phyloP scores from a whole-genome alignment of 2,113 vertebrate genomes.

The Podocnemis expansa region DNA sequence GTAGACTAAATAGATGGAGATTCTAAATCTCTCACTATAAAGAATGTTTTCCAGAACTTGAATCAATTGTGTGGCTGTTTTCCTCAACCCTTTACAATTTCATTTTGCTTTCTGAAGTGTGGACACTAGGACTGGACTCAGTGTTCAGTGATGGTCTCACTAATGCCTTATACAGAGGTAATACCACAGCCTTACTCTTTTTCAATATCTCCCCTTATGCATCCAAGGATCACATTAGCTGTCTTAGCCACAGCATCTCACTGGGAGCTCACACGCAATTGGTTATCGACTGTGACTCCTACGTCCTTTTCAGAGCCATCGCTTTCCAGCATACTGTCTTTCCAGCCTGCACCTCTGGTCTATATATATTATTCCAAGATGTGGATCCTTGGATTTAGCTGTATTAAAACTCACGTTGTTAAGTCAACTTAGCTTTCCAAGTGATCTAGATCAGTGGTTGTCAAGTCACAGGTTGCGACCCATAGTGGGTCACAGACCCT shows the following conservation, averaged over 20 bases:
- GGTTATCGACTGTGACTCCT: not conserved
- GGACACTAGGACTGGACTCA: not conserved
- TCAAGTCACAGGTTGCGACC: no score
- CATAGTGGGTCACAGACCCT: no score
- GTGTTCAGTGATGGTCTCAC: not conserved
- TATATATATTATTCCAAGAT: not conserved
- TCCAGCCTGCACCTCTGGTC: not conserved
- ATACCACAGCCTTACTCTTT: not conserved
- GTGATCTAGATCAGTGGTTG: not conserved
- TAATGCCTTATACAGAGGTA: not conserved
- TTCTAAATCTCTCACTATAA: not conserved
- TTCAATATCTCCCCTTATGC: not conserved
- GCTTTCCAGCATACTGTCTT: not conserved
- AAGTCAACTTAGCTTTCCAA: not conserved
- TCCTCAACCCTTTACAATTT: not conserved
- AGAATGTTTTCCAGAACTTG: no score
- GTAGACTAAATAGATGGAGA: not conserved
- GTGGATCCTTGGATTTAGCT: not conserved
- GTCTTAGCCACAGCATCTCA: not conserved
- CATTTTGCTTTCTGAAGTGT: not conserved
- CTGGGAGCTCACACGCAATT: not conserved
- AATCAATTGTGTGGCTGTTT: not conserved
- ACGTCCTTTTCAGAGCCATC: not conserved
- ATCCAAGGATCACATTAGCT: fast-evolving
- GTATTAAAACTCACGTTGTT: not conserved